Base-by-base conservation (phyloP, 2,113 vertebrate species). In the Crotalus helleri region DNA sequence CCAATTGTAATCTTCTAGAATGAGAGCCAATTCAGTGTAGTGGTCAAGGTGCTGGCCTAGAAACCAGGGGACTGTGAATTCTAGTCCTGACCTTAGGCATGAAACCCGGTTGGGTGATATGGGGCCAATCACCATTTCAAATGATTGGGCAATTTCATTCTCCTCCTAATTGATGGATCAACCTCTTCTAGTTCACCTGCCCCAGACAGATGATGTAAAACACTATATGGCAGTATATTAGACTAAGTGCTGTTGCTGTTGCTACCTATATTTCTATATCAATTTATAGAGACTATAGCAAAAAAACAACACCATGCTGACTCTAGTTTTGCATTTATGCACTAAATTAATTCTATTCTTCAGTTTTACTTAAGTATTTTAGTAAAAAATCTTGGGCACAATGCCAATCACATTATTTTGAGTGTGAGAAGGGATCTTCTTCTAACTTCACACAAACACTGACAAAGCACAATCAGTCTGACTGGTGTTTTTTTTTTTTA, bases 401-500 rank as follows among this genome's bases (percentile, higher is more conserved):
- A 55, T 49, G 69, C 74, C 10, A 24, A 69, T 6, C 29, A 8
- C 2, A 21, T 89, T 57, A 46, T 55, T 81, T 44, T 44, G 26
- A 19, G 26, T 91, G 33, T 53, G 33, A 33, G 5, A 19, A 21
- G 29, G 15, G 5, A 91, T 81, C 8, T 90, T 92, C 94, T 53
- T 4, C 21, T 51, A 33, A 21, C 58, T 85, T 89, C 33, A 49
- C 29, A 15, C 4, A 54, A 89, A 29, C 54, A 49, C 29, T 89
- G 10, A n/a, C 39, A 29, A 0, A 0, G 51, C 92, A 8, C 7
- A 39, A 58, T 5, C n/a, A 23, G 54, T 74, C 44, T 93, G 61
- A 64, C 94, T 92, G n/a, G 4, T 92, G 87, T 58, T 29, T 29
- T 61, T 64, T 64, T 29, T 29, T 94, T 91, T 61, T 4, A 46